A percentile compares a stretch with the other conserved stretches of the same genome.
These are phyloP conservation scores for Eubasilissa regina DNA, from an alignment of 1,140 invertebrate species.

Conservation along the genomic window DNA sequence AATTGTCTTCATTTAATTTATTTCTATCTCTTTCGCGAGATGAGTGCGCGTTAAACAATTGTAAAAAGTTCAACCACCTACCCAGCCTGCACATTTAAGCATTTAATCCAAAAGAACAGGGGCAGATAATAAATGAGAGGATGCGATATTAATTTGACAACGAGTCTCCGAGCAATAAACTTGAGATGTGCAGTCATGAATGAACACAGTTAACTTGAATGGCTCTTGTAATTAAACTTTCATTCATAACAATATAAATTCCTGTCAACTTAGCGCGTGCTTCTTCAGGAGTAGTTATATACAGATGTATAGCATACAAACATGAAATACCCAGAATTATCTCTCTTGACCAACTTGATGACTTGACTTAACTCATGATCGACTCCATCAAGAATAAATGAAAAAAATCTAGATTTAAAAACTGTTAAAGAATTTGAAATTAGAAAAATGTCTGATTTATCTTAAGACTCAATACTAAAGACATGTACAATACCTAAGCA, in stretches of 20 bases:
- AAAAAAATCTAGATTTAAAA: too few relatives aligned
- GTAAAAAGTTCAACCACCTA: background rate
- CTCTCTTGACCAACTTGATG: too few relatives aligned
- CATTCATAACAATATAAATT: conserved; percentile 30
- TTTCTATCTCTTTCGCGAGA: background rate
- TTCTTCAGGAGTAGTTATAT: background rate
- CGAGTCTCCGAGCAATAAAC: conserved; percentile 4
- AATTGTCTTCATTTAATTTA: too few relatives aligned
- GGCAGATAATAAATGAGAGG: background rate
- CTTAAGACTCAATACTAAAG: too few relatives aligned
- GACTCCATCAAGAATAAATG: too few relatives aligned
- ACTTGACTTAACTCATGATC: too few relatives aligned
- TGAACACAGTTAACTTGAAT: background rate
- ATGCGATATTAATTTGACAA: background rate
- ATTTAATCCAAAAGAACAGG: background rate
- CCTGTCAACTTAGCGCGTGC: background rate
- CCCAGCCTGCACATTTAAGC: background rate
- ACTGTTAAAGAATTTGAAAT: too few relatives aligned
- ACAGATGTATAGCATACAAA: background rate
- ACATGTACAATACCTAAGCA: too few relatives aligned
- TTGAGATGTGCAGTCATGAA: background rate
- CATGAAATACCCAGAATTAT: too few relatives aligned
- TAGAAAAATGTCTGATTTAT: too few relatives aligned
- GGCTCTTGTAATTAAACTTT: conserved; percentile 10
- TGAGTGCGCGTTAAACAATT: background rate